Conservation (phyloP, 2,888 invertebrate species). For the Oscheius onirici region DNA sequence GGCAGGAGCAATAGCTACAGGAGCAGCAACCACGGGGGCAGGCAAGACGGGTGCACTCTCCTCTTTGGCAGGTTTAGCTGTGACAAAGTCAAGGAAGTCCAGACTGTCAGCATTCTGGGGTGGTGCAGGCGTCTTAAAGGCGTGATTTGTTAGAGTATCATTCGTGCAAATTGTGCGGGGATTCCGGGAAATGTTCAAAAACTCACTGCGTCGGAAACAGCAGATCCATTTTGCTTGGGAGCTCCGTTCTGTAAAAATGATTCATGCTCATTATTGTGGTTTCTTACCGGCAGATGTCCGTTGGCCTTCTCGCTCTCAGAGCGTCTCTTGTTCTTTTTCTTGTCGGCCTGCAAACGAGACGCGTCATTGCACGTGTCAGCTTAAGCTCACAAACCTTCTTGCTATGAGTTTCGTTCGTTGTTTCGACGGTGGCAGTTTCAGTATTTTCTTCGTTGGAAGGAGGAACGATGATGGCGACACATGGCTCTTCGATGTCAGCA, state of each 20-base stretch:
- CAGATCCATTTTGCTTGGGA: neutral
- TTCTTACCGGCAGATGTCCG: constrained; percentile 18
- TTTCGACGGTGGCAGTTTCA: neutral
- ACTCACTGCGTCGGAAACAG: constrained; percentile 4
- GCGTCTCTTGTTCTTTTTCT: constrained; percentile 50
- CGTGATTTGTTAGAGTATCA: neutral
- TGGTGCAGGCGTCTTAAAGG: constrained; percentile 17
- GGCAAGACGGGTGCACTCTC: neutral
- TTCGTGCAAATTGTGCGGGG: neutral
- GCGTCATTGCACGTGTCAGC: neutral
- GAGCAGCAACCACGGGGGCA: too few species aligned
- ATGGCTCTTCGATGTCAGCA: constrained; percentile 4
- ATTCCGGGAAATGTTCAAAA: neutral
- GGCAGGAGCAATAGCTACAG: neutral
- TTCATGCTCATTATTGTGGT: neutral
- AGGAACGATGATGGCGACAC: constrained; percentile 11
- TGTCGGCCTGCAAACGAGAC: constrained; percentile 16
- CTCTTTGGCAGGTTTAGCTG: constrained; percentile 31
- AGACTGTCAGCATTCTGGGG: constrained; percentile 36
- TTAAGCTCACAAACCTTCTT: neutral
- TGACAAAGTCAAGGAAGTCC: constrained; percentile 44
- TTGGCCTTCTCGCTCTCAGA: constrained; percentile 36
- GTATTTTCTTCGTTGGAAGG: constrained; percentile 12
- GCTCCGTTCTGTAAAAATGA: constrained; percentile 9
- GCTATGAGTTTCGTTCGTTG: neutral